Percentiles rank a stretch among this genome's conserved stretches.
phyloP scores from a whole-genome alignment of 2,797 vertebrate genomes.

The Eremophila alpestris region DNA sequence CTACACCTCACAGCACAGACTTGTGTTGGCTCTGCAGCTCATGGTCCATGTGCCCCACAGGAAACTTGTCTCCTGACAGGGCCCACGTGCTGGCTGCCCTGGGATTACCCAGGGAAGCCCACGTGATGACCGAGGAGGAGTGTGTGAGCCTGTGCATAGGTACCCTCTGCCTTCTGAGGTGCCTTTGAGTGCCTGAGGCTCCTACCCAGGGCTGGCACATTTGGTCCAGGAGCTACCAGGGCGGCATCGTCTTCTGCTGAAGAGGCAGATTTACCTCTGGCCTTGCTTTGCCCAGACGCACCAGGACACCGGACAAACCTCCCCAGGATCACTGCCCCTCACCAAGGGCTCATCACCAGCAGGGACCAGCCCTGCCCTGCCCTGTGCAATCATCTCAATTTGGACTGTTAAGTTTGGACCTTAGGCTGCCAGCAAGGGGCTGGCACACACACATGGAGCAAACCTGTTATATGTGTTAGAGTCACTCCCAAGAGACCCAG shows the following conservation, averaged over 20 bases:
- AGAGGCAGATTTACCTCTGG: neutral
- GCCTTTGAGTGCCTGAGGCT: neutral
- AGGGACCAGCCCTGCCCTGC: neutral
- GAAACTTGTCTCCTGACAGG: neutral
- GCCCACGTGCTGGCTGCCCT: neutral
- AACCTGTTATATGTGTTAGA: neutral
- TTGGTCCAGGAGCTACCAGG: neutral
- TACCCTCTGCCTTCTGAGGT: neutral
- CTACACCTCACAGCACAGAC: neutral
- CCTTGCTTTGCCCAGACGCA: fast-evolving
- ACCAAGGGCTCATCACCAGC: fast-evolving
- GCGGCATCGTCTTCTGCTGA: neutral
- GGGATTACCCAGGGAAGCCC: neutral
- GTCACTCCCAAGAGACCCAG: neutral
- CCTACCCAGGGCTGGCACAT: neutral
- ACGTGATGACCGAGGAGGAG: fast-evolving
- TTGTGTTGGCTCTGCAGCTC: neutral
- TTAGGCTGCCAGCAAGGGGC: neutral
- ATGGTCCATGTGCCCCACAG: fast-evolving
- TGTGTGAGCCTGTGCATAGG: fast-evolving
- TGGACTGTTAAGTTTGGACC: neutral
- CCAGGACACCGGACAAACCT: fast-evolving
- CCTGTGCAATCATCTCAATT: neutral
- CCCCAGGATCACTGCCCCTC: fast-evolving
- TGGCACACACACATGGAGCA: neutral